A percentile compares a stretch with the other conserved stretches of the same genome.
Conservation (phyloP, 1,140 invertebrate genomes). For the Steinernema feltiae region DNA sequence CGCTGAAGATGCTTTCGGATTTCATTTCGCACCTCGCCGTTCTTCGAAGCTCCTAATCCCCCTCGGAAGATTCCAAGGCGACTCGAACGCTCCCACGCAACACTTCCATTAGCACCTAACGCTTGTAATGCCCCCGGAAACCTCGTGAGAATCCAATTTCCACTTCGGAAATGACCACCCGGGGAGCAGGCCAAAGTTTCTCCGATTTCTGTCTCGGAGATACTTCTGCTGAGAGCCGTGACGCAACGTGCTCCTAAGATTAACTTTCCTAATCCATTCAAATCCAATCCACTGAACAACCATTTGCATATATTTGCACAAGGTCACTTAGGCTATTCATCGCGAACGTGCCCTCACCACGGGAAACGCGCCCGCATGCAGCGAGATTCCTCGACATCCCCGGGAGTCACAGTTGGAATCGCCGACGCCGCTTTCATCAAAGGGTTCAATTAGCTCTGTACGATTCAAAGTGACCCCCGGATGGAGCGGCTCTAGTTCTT, state of each 20-base stretch:
- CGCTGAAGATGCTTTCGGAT: not conserved
- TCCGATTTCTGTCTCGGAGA: not conserved
- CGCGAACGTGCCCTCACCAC: not conserved
- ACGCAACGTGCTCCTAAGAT: not conserved
- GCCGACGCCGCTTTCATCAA: not conserved
- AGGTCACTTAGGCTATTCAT: not conserved
- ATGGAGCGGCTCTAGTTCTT: not conserved
- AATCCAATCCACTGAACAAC: not conserved
- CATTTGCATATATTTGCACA: slow-evolving; percentile 1
- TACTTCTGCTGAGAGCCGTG: not conserved
- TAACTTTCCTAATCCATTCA: slow-evolving; percentile 1
- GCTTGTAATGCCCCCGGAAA: not conserved
- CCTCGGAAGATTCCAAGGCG: not conserved
- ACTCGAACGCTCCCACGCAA: not conserved
- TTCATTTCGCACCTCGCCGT: not conserved
- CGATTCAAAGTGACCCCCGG: not conserved
- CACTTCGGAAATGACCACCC: not conserved
- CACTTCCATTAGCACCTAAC: slow-evolving; percentile 4
- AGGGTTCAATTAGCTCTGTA: not conserved
- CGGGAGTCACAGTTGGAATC: no score
- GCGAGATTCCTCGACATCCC: not conserved
- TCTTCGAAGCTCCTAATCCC: not conserved
- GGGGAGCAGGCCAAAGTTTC: not conserved
- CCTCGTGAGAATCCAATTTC: not conserved
- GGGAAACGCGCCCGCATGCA: not conserved